Evolutionary conservation across 2,113 vertebrate species (phyloP).

Genomic region (Tragelaphus buxtoni): DNA sequence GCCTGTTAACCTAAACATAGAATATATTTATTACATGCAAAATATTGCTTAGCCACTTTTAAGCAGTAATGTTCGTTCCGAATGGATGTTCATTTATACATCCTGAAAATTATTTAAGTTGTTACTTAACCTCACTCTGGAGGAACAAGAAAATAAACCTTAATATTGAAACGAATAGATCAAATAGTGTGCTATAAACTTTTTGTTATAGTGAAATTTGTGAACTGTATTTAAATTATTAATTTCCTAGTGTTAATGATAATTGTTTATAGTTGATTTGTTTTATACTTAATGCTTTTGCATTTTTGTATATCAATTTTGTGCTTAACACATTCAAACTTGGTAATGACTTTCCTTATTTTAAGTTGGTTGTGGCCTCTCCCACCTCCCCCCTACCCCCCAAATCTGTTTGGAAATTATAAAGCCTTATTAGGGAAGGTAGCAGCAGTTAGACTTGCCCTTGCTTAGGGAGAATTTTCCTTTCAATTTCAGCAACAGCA

Average conservation of each 20-base stretch:
- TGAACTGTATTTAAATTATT: slow-evolving; percentile 44
- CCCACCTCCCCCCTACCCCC: too few relatives aligned
- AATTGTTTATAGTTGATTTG: neutral
- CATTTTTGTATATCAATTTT: neutral
- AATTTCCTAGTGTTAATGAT: slow-evolving; percentile 5
- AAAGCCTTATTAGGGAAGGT: neutral
- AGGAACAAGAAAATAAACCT: slow-evolving; percentile 68
- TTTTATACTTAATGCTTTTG: slow-evolving; percentile 40
- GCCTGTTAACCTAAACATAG: slow-evolving; percentile 70
- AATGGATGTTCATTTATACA: slow-evolving; percentile 52
- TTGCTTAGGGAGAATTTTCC: neutral
- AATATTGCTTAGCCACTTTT: slow-evolving; percentile 55
- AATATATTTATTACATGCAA: slow-evolving; percentile 68
- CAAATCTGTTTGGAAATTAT: neutral
- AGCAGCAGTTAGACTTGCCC: neutral
- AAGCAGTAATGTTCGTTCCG: slow-evolving; percentile 52
- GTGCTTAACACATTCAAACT: neutral
- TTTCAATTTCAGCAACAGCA: neutral
- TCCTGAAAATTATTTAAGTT: slow-evolving; percentile 72
- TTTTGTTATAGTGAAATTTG: slow-evolving; percentile 44
- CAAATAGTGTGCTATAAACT: slow-evolving; percentile 43
- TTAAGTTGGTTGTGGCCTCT: neutral
- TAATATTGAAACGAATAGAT: slow-evolving; percentile 65
- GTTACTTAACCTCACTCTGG: slow-evolving; percentile 60
- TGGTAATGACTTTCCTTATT: neutral